Conservation (phyloP, 1,140 invertebrate species). For the Solenopsis invicta region DNA sequence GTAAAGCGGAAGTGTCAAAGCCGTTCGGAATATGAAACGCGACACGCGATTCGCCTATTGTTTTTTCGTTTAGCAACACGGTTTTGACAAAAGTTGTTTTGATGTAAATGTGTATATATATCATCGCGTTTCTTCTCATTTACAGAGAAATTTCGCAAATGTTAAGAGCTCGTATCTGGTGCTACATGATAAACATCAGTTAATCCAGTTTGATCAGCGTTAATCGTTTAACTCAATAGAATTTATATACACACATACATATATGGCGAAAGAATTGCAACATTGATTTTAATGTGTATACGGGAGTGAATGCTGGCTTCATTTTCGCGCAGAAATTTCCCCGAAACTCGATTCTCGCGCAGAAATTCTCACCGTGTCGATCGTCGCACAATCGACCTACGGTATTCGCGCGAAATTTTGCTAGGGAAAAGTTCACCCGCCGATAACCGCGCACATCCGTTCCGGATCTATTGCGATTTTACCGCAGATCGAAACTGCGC, state of each 20-base stretch:
- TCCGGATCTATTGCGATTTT: constrained; percentile 45
- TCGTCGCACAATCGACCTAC: constrained; percentile 51
- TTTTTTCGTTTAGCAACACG: constrained; percentile 22
- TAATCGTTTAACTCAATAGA: not conserved
- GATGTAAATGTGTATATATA: not conserved
- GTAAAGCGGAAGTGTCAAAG: constrained; percentile 37
- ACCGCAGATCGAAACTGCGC: constrained; percentile 53
- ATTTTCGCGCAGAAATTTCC: not conserved
- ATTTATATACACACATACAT: not conserved
- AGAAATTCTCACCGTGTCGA: constrained; percentile 48
- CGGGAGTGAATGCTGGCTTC: not conserved
- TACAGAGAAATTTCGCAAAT: not conserved
- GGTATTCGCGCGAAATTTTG: constrained; percentile 42
- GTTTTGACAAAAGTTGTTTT: not conserved
- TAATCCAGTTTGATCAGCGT: not conserved
- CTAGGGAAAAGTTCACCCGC: constrained; percentile 15
- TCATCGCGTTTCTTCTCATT: not conserved
- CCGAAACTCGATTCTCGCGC: constrained; percentile 20
- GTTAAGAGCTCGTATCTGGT: not conserved
- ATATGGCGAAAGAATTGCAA: not conserved
- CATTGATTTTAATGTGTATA: not conserved
- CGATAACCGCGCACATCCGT: constrained; percentile 41
- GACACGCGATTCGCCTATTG: not conserved
- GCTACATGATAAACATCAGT: not conserved
- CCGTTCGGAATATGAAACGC: not conserved